These are phyloP conservation scores for Synanthedon myopaeformis DNA, from an alignment of 2,888 invertebrate species.

Conservation along the genomic window DNA sequence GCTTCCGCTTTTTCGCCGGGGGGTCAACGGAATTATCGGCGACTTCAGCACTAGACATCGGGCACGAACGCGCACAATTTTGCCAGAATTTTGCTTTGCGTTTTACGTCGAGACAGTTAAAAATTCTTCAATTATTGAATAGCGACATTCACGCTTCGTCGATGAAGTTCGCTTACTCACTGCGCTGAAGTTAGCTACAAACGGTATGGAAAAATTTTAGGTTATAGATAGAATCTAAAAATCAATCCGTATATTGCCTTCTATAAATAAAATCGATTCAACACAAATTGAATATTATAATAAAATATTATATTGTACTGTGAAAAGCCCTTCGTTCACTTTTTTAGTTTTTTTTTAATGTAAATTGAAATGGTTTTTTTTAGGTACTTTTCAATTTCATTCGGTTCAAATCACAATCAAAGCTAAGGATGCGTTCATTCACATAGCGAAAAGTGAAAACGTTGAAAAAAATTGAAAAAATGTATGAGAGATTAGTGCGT, in stretches of 20 bases:
- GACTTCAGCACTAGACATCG: constrained; percentile 95
- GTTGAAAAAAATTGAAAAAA: too few species aligned
- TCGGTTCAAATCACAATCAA: too few species aligned
- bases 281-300: too few species aligned
- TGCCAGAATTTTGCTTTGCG: constrained; percentile 65
- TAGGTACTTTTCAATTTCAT: too few species aligned
- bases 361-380: too few species aligned
- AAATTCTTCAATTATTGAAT: constrained; percentile 53
- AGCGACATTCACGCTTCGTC: constrained; percentile 60
- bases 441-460: too few species aligned
- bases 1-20: constrained; percentile 92
- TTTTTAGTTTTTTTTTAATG: too few species aligned
- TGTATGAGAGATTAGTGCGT: too few species aligned
- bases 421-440: too few species aligned
- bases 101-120: constrained; percentile 47
- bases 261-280: not conserved
- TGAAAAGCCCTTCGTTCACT: too few species aligned
- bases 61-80: constrained; percentile 77
- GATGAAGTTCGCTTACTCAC: constrained; percentile 52
- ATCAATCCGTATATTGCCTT: not conserved
- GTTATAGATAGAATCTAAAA: constrained; percentile 9
- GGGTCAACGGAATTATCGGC: constrained; percentile 92
- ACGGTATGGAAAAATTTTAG: constrained; percentile 37
- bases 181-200: constrained; percentile 60
- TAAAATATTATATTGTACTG: too few species aligned